Conservation (phyloP, 2,113 vertebrate species). For the Crotalus horridus region DNA sequence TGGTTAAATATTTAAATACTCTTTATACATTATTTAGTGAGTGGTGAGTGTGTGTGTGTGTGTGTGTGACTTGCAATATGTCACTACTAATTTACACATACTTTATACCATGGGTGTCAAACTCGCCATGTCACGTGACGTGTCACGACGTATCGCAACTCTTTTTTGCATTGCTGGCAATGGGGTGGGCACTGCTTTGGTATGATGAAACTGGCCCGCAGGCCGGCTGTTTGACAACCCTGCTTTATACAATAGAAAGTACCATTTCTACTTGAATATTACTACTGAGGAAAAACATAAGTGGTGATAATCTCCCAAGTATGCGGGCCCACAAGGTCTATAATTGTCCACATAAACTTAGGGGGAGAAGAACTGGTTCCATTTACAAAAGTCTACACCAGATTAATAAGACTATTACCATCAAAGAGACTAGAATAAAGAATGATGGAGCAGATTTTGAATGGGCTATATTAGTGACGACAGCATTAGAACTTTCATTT, state of each 20-base stretch:
- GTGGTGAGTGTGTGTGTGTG: background rate
- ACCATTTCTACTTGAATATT: background rate
- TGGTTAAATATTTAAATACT: background rate
- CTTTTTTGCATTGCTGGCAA: no score
- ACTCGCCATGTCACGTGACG: no score
- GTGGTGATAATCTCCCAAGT: background rate
- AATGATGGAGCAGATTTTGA: background rate
- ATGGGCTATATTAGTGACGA: background rate
- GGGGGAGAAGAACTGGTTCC: background rate
- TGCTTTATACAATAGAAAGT: background rate
- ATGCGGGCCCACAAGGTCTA: background rate
- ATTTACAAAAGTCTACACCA: background rate
- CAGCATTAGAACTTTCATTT: background rate
- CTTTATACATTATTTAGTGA: background rate
- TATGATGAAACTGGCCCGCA: no score
- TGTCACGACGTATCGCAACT: no score
- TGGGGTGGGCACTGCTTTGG: no score
- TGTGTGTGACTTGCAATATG: background rate
- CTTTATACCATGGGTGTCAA: background rate
- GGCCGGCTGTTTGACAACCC: no score
- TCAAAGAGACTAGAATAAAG: background rate
- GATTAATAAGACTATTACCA: background rate
- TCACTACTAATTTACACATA: background rate
- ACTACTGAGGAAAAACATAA: background rate
- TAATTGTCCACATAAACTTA: background rate